phyloP scores from a whole-genome alignment of 2,888 invertebrate species.

The Temnothorax rugatulus region DNA sequence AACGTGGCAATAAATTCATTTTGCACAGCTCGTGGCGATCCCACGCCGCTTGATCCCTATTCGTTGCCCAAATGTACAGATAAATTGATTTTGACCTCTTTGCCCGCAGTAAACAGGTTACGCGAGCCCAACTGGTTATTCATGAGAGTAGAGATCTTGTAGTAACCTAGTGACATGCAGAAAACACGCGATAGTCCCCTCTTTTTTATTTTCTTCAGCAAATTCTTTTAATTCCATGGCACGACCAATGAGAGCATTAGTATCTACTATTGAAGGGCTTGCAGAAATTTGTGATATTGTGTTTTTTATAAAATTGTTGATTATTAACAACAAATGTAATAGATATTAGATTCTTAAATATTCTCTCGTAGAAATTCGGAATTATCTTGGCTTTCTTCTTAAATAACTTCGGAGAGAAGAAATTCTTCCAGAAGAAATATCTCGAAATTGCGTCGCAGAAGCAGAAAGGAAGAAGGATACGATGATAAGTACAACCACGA shows the following conservation, averaged over 20 bases:
- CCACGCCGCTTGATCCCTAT: neutral
- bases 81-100: slow-evolving; percentile 43
- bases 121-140: slow-evolving; percentile 21
- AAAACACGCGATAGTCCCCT: neutral
- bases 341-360: neutral
- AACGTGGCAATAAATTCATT: neutral
- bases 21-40: neutral
- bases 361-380: neutral
- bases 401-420: neutral
- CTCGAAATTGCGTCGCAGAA: neutral
- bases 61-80: slow-evolving; percentile 28
- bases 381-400: neutral
- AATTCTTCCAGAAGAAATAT: slow-evolving; percentile 17
- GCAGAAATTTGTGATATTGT: neutral
- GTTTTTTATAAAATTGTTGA: neutral
- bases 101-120: slow-evolving; percentile 45
- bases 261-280: neutral
- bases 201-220: neutral
- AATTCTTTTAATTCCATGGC: neutral
- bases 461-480: neutral
- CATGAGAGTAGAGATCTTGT: slow-evolving; percentile 17
- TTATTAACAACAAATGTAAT: neutral
- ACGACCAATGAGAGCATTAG: neutral
- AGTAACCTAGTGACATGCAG: slow-evolving; percentile 51
- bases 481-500: slow-evolving; percentile 58